Evolutionary conservation across 2,113 vertebrate genomes (phyloP), one percentile per base, ranked within the genome.

Genomic region (Takifugu flavidus): DNA sequence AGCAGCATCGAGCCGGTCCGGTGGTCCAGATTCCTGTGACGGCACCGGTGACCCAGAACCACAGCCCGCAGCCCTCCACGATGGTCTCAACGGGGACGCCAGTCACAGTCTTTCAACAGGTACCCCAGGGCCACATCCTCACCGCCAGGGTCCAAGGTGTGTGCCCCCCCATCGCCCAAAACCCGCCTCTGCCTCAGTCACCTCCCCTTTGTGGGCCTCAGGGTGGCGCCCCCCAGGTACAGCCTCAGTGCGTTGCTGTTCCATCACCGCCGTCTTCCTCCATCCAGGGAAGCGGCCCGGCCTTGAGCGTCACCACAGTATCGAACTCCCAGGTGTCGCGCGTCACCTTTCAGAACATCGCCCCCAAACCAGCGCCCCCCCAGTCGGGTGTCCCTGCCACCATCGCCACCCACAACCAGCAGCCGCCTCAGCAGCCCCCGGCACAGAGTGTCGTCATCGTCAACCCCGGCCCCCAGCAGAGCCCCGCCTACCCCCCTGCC

Each of bases 281-380:
- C 47, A 91, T 94, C 54, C 95, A 95, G 82, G 92, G 91, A 53
- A 79, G 91, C 45, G 91, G 93, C 73, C 95, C 95, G 65, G 81
- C 94, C 51, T 90, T 95, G 74, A 93, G 92, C 47, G 92, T 96
- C 3, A 90, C 93, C 47, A 92, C 93, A 47, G 89, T 94, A 49
- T 90, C 94, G 20, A 93, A 89, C 74, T 89, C 94, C 62, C 94
- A 94, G 3, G 91, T 92, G 6, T 92, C 95, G 25, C 92, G 96
- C n/a, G 93, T 95, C 50, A 91, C 93, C 39, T 99, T 98, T 92
- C 97, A 99, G 79, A 99, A 95, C 57, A 99, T 99, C 50, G 97
- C 96, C 56, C 96, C 96, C 56, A 98, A 98, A 84, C 96, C 96
- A 63, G 90, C 93, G 29, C 93, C 94, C 0, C 92, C 92, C 84